Evolutionary conservation across 64 coral and sea anemone genomes (phyloP), one percentile per base, ranked within the genome.

Genomic region (Exaiptasia diaphana): DNA sequence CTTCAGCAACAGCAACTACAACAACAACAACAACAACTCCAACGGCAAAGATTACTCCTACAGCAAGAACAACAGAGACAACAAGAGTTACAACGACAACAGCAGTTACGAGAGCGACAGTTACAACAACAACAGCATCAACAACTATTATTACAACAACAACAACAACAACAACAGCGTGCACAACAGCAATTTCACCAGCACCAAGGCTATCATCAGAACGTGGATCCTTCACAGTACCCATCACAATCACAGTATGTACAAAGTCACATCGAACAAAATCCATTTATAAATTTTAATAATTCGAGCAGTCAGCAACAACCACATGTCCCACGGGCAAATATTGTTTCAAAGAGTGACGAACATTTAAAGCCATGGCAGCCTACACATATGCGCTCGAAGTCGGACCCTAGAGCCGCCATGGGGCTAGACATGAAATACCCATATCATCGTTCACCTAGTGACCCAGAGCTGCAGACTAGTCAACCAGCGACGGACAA

Each of bases 371-470:
- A 64, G 1, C 57, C 84, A 0, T 63, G 84, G 31, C 75, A 78
- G 43, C 74, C 75, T 26, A 77, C 84, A 0, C 84, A 87, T n/a
- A 56, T 41, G 28, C 84, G 84, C 20, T 87, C 84, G 2, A 48
- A 73, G 43, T 87, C 84, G 26, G 84, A 87, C 36, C 84, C 84
- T 27, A 76, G 75, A 28, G 38, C 41, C 1, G 69, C 45, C 44
- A 77, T 78, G 84, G 33, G 4, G 3, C 44, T 50, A 15, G 28
- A 37, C 40, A 26, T 74, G 1, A 43, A 63, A 20, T 30, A 34
- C 5, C 37, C 73, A 6, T 69, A 87, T 22, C 26, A 78, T 62
- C 84, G 84, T 44, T 77, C 65, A 9, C 84, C 84, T n/a, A 87
- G 84, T 87, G 84, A 87, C 71, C 84, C 84, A 11, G 59, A 67